phyloP scores from a whole-genome alignment of 2,888 invertebrate species.

The Hesperia comma region DNA sequence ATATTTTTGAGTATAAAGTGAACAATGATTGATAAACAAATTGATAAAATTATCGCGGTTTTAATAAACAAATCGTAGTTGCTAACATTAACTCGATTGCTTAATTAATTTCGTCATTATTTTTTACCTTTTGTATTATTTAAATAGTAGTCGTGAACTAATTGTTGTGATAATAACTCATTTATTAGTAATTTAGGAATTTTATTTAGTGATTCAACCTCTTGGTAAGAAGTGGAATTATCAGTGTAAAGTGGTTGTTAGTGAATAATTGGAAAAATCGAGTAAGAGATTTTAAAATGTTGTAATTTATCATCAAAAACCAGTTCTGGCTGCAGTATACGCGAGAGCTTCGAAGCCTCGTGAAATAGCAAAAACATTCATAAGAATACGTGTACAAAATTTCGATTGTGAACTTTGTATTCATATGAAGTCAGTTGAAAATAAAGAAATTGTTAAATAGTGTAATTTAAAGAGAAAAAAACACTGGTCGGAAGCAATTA shows the following conservation, averaged over 20 bases:
- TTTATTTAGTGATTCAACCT: not conserved
- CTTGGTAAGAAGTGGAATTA: not conserved
- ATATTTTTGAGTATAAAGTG: not conserved
- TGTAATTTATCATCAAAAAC: slow-evolving; percentile 4
- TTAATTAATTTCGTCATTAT: not conserved
- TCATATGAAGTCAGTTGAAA: not conserved
- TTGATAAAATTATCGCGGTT: not conserved
- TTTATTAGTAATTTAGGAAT: not conserved
- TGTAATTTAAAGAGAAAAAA: not conserved
- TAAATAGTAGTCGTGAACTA: not conserved
- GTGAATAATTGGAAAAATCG: not conserved
- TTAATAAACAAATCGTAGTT: not conserved
- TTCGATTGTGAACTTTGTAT: not conserved
- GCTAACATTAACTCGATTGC: not conserved
- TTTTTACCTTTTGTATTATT: not conserved
- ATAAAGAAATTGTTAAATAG: not conserved
- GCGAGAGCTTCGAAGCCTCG: slow-evolving; percentile 1
- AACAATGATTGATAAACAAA: not conserved
- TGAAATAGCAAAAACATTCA: slow-evolving; percentile 7
- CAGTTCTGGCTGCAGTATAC: not conserved
- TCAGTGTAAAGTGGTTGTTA: not conserved
- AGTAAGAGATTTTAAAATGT: not conserved
- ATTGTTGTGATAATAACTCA: not conserved
- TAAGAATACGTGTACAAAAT: slow-evolving; percentile 4
- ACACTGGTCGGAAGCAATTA: not conserved